These are phyloP conservation scores for Fistularia tabacaria DNA, from an alignment of 2,797 vertebrate genomes.

Conservation along the genomic window DNA sequence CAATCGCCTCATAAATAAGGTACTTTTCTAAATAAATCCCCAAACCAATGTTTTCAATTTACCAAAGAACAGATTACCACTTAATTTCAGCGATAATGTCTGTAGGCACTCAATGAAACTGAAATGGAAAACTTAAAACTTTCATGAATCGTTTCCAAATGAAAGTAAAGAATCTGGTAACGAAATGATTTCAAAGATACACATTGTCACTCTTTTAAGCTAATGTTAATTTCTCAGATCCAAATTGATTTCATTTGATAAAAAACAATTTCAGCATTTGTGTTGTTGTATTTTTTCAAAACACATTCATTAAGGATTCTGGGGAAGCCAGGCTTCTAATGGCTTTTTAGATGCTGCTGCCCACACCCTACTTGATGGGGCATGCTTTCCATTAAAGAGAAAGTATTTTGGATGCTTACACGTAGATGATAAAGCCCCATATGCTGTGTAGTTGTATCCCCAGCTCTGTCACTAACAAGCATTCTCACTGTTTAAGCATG, in stretches of 20 bases:
- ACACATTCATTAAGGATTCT: conserved; percentile 49
- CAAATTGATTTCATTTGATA: conserved; percentile 39
- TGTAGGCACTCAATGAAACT: conserved; percentile 52
- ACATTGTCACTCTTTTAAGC: conserved; percentile 10
- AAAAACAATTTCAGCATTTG: conserved; percentile 47
- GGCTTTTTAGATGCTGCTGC: conserved; percentile 59
- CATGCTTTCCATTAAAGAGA: conserved; percentile 61
- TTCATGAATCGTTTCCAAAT: conserved; percentile 43
- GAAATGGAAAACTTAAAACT: conserved; percentile 43
- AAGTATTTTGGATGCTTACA: conserved; percentile 54
- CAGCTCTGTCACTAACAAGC: conserved; percentile 50
- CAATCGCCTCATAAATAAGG: conserved; percentile 65
- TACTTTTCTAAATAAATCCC: conserved; percentile 54
- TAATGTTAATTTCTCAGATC: conserved; percentile 1
- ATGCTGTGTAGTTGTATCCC: conserved; percentile 53
- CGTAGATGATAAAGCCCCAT: conserved; percentile 64
- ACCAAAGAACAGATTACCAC: conserved; percentile 60
- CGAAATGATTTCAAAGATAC: not conserved
- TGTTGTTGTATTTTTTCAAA: conserved; percentile 39
- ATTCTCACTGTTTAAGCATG: conserved; percentile 34
- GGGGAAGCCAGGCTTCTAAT: conserved; percentile 52
- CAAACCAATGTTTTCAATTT: conserved; percentile 67
- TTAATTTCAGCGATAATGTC: conserved; percentile 63
- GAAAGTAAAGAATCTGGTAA: not conserved
- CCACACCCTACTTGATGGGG: conserved; percentile 60